These are phyloP conservation scores for Phainopepla nitens DNA, from an alignment of 2,113 vertebrate genomes.

Conservation along the genomic window DNA sequence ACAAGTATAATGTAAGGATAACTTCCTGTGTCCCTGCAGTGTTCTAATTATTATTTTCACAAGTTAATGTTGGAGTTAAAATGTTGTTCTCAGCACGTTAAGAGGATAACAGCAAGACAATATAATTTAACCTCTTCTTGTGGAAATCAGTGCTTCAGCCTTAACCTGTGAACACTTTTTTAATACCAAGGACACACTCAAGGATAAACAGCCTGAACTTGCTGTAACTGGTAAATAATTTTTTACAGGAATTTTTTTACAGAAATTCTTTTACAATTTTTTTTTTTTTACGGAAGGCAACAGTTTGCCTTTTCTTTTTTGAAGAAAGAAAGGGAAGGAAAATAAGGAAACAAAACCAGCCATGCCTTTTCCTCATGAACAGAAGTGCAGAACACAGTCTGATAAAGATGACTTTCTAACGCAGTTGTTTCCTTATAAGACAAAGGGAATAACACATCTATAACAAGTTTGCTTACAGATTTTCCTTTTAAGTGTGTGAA, in stretches of 20 bases:
- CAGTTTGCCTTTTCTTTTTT: neutral
- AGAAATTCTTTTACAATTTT: neutral
- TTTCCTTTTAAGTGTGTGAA: neutral
- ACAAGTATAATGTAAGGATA: neutral
- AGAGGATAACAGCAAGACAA: neutral
- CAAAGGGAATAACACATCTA: neutral
- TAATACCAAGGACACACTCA: neutral
- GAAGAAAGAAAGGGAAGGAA: neutral
- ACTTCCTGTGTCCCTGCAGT: neutral
- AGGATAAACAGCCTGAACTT: neutral
- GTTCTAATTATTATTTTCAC: neutral
- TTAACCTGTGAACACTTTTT: neutral
- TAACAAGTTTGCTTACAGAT: neutral
- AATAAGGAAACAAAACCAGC: conserved; percentile 3
- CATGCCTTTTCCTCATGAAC: neutral
- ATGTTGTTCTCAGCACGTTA: neutral
- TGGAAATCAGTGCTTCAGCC: neutral
- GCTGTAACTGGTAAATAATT: neutral
- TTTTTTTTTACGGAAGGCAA: neutral
- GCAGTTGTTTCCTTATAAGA: neutral
- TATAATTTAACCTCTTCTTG: neutral
- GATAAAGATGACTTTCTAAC: neutral
- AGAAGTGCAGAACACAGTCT: neutral
- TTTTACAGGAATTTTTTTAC: neutral
- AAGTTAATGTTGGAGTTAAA: neutral